A percentile compares a stretch with the other conserved stretches of the same genome.
Evolutionary conservation across 37 sponge, comb jelly and placozoan species (phyloP).

Genomic region (Halichondria panicea): DNA sequence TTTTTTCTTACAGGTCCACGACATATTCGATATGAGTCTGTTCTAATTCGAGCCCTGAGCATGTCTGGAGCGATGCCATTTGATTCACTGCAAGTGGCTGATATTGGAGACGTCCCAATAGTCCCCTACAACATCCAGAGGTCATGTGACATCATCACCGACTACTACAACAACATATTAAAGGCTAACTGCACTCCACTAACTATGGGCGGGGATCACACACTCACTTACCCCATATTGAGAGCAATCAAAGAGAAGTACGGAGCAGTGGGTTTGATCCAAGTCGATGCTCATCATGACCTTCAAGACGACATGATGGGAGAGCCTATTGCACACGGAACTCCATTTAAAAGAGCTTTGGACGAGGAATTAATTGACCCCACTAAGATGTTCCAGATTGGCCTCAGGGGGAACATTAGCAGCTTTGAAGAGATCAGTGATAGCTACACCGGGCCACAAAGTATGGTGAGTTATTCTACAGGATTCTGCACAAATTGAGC

Average conservation of each 20-base stretch:
- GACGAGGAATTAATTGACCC: conserved; percentile 69
- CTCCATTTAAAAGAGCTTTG: conserved; percentile 66
- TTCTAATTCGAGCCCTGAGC: conserved; percentile 18
- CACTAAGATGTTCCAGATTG: conserved; percentile 62
- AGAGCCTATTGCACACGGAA: conserved; percentile 70
- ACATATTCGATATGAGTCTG: conserved; percentile 55
- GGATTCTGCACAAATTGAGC: no score
- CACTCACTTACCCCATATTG: conserved; percentile 64
- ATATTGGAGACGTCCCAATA: conserved; percentile 74
- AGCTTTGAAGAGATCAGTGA: conserved; percentile 10
- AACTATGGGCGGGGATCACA: conserved; percentile 78
- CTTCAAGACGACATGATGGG: conserved; percentile 40
- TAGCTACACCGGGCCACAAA: conserved; percentile 36
- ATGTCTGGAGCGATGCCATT: conserved; percentile 58
- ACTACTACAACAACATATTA: conserved; percentile 35
- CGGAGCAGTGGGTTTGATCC: conserved; percentile 69
- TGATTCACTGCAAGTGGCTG: conserved; percentile 68
- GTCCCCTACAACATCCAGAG: conserved; percentile 53
- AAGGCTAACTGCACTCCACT: conserved; percentile 53
- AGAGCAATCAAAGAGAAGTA: conserved; percentile 52
- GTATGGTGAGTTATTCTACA: conserved; percentile 17
- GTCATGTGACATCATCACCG: conserved; percentile 45
- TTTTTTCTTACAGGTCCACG: no score
- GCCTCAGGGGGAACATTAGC: conserved; percentile 51
- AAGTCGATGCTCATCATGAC: conserved; percentile 79